Evolutionary conservation across 2,888 invertebrate genomes (phyloP).

Genomic region (Aleiodes leptofemur): DNA sequence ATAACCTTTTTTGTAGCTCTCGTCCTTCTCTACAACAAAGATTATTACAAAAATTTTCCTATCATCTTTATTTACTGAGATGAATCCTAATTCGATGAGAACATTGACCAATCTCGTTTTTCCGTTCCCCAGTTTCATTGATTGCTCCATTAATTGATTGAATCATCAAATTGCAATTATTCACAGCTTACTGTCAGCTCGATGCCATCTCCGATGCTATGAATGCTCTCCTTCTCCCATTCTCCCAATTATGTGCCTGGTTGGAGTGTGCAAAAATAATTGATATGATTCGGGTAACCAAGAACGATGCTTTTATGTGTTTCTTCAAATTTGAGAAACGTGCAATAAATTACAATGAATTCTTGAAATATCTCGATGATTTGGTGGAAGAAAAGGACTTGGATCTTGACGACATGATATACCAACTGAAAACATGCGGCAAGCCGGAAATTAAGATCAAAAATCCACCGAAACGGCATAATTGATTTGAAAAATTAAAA

Average conservation of each 20-base stretch:
- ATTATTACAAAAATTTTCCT: not conserved
- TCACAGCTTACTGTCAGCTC: constrained; percentile 65
- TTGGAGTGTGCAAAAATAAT: constrained; percentile 61
- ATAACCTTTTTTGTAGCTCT: too few relatives aligned
- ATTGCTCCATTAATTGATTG: too few relatives aligned
- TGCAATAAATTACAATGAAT: constrained; percentile 63
- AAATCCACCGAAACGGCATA: constrained; percentile 36
- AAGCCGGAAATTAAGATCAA: constrained; percentile 53
- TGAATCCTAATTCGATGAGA: too few relatives aligned
- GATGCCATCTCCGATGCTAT: constrained; percentile 60
- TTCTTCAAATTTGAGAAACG: constrained; percentile 69
- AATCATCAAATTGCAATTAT: constrained; percentile 30
- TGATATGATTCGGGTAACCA: constrained; percentile 62
- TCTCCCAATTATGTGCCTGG: constrained; percentile 67
- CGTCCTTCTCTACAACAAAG: too few relatives aligned
- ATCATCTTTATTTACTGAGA: constrained; percentile 50
- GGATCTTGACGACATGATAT: constrained; percentile 58
- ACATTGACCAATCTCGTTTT: too few relatives aligned
- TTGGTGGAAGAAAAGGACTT: constrained; percentile 58
- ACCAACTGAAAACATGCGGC: constrained; percentile 60
- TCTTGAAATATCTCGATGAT: constrained; percentile 60
- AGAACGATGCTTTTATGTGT: constrained; percentile 65
- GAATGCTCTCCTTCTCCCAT: constrained; percentile 59
- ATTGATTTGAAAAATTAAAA: constrained; percentile 34
- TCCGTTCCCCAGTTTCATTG: not conserved